Percentiles rank a stretch among this genome's conserved stretches.
phyloP scores from a whole-genome alignment of 2,113 vertebrate genomes.

The Nothocercus julius region DNA sequence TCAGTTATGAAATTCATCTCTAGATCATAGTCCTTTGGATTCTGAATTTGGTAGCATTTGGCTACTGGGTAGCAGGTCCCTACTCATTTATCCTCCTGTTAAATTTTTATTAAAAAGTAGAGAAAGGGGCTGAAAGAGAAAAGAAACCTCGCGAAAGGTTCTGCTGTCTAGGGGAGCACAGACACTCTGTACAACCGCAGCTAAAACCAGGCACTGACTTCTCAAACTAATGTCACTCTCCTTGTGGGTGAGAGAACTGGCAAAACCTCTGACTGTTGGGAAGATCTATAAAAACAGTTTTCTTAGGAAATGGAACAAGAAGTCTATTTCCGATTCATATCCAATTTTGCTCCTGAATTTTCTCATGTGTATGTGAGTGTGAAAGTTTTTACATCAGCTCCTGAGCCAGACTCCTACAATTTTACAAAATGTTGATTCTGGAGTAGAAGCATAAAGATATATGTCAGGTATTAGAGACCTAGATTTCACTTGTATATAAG shows the following conservation, averaged over 20 bases:
- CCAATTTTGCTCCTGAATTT: background rate
- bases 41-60: background rate
- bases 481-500: background rate
- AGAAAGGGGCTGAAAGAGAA: background rate
- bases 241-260: background rate
- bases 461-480: background rate
- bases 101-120: background rate
- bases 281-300: background rate
- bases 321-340: background rate
- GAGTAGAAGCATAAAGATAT: background rate
- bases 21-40: background rate
- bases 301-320: background rate
- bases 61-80: background rate
- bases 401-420: background rate
- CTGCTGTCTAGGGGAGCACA: background rate
- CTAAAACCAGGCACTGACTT: background rate
- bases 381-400: background rate
- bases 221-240: background rate
- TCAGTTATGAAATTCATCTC: background rate
- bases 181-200: background rate
- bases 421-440: background rate
- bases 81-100: background rate
- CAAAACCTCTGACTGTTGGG: background rate
- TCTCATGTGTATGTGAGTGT: background rate
- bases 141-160: background rate